phyloP scores from a whole-genome alignment of 2,797 vertebrate genomes.

The Pelochelys cantorii region DNA sequence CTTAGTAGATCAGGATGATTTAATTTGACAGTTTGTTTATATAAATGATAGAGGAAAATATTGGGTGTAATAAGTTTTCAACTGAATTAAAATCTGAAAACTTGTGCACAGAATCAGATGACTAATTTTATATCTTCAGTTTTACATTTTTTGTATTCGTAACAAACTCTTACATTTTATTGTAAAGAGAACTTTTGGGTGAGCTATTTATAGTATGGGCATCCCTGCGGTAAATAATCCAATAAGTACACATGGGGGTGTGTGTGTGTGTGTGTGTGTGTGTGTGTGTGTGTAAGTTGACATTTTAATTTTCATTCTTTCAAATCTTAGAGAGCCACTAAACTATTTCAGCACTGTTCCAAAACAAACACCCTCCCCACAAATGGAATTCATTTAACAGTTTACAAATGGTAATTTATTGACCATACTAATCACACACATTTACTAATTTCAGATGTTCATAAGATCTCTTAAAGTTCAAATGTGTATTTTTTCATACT shows the following conservation, averaged over 20 bases:
- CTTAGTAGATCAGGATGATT: background rate
- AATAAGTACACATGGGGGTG: background rate
- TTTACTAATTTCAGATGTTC: background rate
- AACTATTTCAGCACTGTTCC: background rate
- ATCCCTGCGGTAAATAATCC: background rate
- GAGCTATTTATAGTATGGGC: background rate
- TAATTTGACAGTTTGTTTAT: too few relatives aligned
- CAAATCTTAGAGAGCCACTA: background rate
- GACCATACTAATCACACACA: background rate
- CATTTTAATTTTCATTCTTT: slow-evolving; percentile 6
- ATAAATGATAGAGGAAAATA: background rate
- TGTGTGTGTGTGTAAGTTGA: background rate
- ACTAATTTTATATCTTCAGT: background rate
- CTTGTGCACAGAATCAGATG: background rate
- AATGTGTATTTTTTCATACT: background rate
- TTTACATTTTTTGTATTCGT: background rate
- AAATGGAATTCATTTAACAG: background rate
- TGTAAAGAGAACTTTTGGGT: background rate
- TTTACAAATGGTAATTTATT: background rate
- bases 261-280: too few relatives aligned
- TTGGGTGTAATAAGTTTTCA: background rate
- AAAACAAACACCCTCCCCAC: background rate
- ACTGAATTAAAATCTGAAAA: background rate
- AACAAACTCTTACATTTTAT: background rate
- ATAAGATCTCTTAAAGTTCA: background rate